Base-by-base conservation (phyloP, 2,888 invertebrate species). In the Schrankia costaestrigalis region DNA sequence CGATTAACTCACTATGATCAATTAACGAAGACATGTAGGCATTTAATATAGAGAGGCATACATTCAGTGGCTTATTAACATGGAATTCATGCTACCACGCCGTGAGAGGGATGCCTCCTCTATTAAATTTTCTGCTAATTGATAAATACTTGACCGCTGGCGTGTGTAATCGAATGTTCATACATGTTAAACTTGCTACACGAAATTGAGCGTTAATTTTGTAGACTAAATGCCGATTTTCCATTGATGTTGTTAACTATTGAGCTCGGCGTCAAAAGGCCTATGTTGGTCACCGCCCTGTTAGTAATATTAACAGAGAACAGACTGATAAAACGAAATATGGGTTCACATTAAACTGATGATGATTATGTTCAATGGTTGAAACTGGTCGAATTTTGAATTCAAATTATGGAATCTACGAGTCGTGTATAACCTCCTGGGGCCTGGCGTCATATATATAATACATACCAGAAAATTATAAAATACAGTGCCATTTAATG, bases 81-180 rank as follows among this genome's bases (percentile, higher is more conserved):
- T 47, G 78, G 82, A 76, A 85, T 82, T 66, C 56, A 46, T 43
- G 56, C 46, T 58, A 61, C 43, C 53, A 62, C 50, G 46, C 63
- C 57, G 59, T 53, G 53, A 67, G 63, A 59, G 63, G 76, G 71
- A 78, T 79, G 74, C 74, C 71, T 66, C 66, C 67, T 68, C 74
- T 74, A 82, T 81, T 78, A 83, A 78, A 83, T 80, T 71, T 67
- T 66, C 57, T 52, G 70, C 75, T 85, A 86, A 86, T 84, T 84
- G 81, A 78, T 76, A 82, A 85, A 85, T 85, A 81, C 85, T 84
- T 83, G 85, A 82, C 82, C 80, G 62, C 26, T 69, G 70, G 69
- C 46, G 82, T 78, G 84, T 77, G 63, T 80, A 84, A 86, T 86
- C 78, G 78, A 85, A 84, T 84, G 79, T 80, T 81, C 80, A 75